A percentile compares a stretch with the other conserved stretches of the same genome.
Evolutionary conservation across 2,888 invertebrate genomes (phyloP).

Genomic region (Yponomeuta plumbellus): DNA sequence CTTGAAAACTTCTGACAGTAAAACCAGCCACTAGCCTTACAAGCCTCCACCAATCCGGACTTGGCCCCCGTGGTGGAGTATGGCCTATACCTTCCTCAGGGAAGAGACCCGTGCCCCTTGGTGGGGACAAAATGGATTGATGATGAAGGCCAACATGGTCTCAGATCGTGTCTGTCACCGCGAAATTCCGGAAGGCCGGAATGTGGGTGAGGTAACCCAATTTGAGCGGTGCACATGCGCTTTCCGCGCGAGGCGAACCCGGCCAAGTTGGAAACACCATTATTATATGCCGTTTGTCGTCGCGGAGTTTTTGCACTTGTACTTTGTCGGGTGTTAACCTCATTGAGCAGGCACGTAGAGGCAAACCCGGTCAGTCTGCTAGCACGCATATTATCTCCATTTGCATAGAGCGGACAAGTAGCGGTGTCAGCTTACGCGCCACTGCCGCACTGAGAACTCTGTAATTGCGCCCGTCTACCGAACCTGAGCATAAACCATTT

Average conservation of each 20-base stretch:
- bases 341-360: slow-evolving; percentile 51
- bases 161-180: slow-evolving; percentile 41
- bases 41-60: no score
- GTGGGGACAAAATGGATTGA: no score
- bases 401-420: slow-evolving; percentile 69
- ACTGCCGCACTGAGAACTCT: slow-evolving; percentile 43
- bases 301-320: slow-evolving; percentile 46
- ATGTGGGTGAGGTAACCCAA: slow-evolving; percentile 70
- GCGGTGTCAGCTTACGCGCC: slow-evolving; percentile 59
- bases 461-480: slow-evolving; percentile 33
- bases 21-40: no score
- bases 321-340: slow-evolving; percentile 56
- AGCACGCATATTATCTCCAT: slow-evolving; percentile 66
- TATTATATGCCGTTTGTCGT: slow-evolving; percentile 35
- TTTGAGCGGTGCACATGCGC: slow-evolving; percentile 67
- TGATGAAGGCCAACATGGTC: not conserved
- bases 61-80: no score
- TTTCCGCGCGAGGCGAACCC: slow-evolving; percentile 57
- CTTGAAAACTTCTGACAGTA: no score
- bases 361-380: slow-evolving; percentile 68
- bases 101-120: no score
- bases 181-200: slow-evolving; percentile 70
- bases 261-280: slow-evolving; percentile 45
- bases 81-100: no score
- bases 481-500: slow-evolving; percentile 3